Base-by-base conservation (phyloP, 2,113 vertebrate genomes). In the Toxotes chatareus region DNA sequence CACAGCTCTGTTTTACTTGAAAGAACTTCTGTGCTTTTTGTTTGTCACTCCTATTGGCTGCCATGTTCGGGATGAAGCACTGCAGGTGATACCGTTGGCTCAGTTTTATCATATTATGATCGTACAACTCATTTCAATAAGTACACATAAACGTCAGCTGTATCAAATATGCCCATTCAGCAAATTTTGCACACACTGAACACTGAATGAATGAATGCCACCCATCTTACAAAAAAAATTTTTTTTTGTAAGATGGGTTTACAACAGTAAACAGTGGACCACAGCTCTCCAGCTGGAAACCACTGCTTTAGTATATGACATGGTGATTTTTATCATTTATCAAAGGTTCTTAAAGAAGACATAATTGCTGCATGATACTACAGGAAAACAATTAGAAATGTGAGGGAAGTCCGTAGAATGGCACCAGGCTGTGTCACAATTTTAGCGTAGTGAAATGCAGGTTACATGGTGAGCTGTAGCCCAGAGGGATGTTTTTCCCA, bases 11-110 rank as follows among this genome's bases (percentile, higher is more conserved):
- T 79, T 79, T 78, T 64, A 65, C 67, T 68, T 69, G 55, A 84
- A 83, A 73, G 38, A 72, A 62, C 76, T 79, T 72, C 46, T 46
- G 21, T 27, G 73, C 14, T 75, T 53, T 83, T 80, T 68, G 56
- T 73, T 72, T 63, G 55, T 73, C 64, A 21, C 14, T 16, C 34
- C 70, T 60, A 36, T 68, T 65, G 67, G 61, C 57, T 47, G 23
- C 47, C 0, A 1, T 66, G 19, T 76, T 53, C 49, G 12, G 13
- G 17, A 7, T 16, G 73, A 68, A 61, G 44, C 32, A 34, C 34
- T 55, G 32, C 38, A 73, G 42, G 66, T 60, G 27, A 69, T 27
- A 31, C 59, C 17, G 23, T 38, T 76, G 51, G 36, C 64, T 53
- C 34, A 12, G 4, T 49, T 56, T 70, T 56, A n/a, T 12, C 9